Conservation (phyloP, 1,140 invertebrate genomes). For the Proales similis region DNA sequence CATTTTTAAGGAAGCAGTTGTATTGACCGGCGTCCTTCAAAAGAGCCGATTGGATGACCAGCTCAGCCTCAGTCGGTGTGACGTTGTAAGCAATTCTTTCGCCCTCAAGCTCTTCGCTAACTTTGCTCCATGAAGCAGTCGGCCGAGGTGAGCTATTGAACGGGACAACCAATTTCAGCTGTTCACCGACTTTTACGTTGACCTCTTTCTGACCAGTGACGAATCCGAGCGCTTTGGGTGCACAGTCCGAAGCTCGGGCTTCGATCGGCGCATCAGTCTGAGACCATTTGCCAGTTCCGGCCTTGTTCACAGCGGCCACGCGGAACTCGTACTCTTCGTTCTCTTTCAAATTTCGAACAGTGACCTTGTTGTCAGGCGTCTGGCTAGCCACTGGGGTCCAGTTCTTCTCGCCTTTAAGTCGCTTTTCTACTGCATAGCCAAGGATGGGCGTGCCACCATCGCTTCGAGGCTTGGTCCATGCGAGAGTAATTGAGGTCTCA, state of each 20-base stretch:
- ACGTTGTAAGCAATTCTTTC: conserved; percentile 11
- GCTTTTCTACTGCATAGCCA: conserved; percentile 81
- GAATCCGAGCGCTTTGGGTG: conserved; percentile 29
- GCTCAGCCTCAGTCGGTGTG: conserved; percentile 27
- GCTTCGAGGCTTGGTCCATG: conserved; percentile 82
- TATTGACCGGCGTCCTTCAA: conserved; percentile 83
- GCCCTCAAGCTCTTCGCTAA: conserved; percentile 42
- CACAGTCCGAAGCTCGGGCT: conserved; percentile 72
- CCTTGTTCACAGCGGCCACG: conserved; percentile 88
- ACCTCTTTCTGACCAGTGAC: conserved; percentile 68
- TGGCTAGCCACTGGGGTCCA: conserved; percentile 49
- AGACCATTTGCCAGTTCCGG: conserved; percentile 78
- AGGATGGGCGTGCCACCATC: conserved; percentile 69
- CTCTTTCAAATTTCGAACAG: conserved; percentile 77
- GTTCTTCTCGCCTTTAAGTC: conserved; percentile 64
- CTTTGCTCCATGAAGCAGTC: conserved; percentile 45
- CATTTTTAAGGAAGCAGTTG: conserved; percentile 77
- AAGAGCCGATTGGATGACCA: conserved; percentile 77
- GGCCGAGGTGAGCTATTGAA: conserved; percentile 81
- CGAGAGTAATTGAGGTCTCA: conserved; percentile 84
- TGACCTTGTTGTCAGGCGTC: conserved; percentile 55
- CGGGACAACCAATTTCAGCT: conserved; percentile 88
- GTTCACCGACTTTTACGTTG: conserved; percentile 86
- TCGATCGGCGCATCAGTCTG: conserved; percentile 80
- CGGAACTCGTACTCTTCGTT: conserved; percentile 95